Conservation (phyloP, 2,113 vertebrate genomes). For the Dicrurus megarhynchus region DNA sequence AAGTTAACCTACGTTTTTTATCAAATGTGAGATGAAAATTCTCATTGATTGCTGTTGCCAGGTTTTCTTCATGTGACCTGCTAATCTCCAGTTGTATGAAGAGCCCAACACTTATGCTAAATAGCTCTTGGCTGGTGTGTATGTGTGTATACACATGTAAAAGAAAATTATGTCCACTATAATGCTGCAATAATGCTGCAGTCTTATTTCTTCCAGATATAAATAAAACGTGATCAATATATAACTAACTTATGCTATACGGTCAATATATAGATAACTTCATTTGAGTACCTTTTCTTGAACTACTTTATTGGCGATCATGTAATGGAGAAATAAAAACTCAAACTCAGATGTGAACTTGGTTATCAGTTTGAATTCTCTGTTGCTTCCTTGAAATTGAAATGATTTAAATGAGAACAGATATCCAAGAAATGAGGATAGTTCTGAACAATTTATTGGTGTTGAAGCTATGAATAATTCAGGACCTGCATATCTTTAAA, state of each 20-base stretch:
- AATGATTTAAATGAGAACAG: neutral
- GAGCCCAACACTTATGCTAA: neutral
- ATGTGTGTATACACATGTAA: fast-evolving
- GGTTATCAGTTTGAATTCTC: neutral
- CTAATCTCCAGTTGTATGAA: neutral
- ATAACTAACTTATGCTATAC: neutral
- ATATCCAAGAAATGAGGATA: neutral
- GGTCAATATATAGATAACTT: neutral
- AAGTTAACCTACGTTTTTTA: neutral
- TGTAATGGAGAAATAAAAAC: neutral
- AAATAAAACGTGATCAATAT: neutral
- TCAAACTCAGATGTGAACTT: neutral
- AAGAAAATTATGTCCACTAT: neutral
- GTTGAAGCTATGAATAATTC: conserved; percentile 33
- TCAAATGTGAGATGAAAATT: neutral
- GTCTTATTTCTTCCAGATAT: neutral
- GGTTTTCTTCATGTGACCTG: neutral
- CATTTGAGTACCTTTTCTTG: neutral
- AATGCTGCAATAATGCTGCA: neutral
- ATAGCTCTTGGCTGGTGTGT: neutral
- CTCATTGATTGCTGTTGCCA: neutral
- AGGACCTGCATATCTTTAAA: neutral
- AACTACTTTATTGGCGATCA: neutral
- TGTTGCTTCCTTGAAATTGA: neutral
- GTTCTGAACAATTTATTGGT: conserved; percentile 10